Evolutionary conservation across 2,113 vertebrate species (phyloP), one percentile per base, ranked within the genome.

Genomic region (Suncus etruscus): DNA sequence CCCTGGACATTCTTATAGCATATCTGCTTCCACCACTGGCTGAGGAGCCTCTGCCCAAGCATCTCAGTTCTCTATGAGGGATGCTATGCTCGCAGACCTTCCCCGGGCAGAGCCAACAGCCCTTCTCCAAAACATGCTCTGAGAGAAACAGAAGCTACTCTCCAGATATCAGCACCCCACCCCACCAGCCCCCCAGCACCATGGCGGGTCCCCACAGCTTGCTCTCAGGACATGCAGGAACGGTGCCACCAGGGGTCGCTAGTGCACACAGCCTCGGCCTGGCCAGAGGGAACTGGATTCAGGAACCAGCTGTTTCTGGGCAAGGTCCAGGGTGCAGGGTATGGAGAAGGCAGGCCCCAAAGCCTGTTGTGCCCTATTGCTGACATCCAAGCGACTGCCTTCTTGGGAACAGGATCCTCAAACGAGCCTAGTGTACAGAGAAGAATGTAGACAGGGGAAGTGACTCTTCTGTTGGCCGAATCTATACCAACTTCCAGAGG

Each of bases 171-270:
- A 39, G 50, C 45, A 66, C 32, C 11, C 50, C 22, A 3, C 50
- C 12, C 1, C 2, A 39, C 27, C n/a, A 27, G 11, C 12, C 10
- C 50, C 54, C 47, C 65, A 3, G 39, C 39, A 39, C 39, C 39
- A 39, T 39, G 39, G 39, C 5, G 39, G 39, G 39, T 39, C 39
- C 39, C 39, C 39, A 39, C 24, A 68, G 14, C 73, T 25, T 0
- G 0, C 18, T 1, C 50, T 11, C 74, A n/a, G 61, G 85, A 48
- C 1, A 0, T 51, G 22, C 29, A 0, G 0, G 0, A 0, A 25
- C 54, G 86, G 86, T 75, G 45, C 96, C 96, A 95, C 96, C 68
- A 94, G 96, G 86, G 96, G 95, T 77, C 89, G 66, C 91, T 0
- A 14, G 27, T 75, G 77, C 83, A 87, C 74, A 32, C 89, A 0